A percentile compares a stretch with the other conserved stretches of the same genome.
phyloP scores from a whole-genome alignment of 2,888 invertebrate genomes.

The Torymus texanus region DNA sequence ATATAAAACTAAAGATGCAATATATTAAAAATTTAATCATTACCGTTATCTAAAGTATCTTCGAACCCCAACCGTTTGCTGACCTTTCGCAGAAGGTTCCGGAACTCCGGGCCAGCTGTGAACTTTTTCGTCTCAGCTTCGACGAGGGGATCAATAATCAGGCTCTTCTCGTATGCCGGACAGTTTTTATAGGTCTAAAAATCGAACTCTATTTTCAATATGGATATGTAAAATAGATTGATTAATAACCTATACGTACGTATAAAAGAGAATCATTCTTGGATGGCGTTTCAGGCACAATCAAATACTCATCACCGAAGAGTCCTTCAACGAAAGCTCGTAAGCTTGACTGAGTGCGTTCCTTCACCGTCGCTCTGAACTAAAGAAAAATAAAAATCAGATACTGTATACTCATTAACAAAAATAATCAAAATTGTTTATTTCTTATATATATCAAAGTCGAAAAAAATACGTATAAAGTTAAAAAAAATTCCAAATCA shows the following conservation, averaged over 20 bases:
- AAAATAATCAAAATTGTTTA: no score
- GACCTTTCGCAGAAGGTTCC: constrained; percentile 76
- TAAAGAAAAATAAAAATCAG: no score
- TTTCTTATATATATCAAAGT: no score
- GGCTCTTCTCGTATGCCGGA: constrained; percentile 77
- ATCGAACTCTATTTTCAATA: no score
- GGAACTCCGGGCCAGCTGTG: constrained; percentile 71
- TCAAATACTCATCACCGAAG: constrained; percentile 75
- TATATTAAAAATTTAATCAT: neutral
- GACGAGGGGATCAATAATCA: constrained; percentile 64
- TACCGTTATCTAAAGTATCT: neutral
- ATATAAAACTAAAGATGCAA: neutral
- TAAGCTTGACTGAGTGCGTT: constrained; percentile 79
- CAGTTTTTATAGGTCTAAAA: constrained; percentile 81
- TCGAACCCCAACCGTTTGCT: constrained; percentile 80
- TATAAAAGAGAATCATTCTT: constrained; percentile 75
- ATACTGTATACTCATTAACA: no score
- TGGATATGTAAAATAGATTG: no score
- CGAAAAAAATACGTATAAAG: no score
- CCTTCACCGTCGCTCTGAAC: constrained; percentile 51
- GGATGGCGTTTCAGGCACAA: constrained; percentile 39
- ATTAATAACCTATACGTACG: constrained; percentile 49
- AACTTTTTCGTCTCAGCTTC: constrained; percentile 75
- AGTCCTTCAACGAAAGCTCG: constrained; percentile 81
- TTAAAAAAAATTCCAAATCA: no score